Conservation (phyloP, 2,888 invertebrate species). For the Ctenicera cuprea region DNA sequence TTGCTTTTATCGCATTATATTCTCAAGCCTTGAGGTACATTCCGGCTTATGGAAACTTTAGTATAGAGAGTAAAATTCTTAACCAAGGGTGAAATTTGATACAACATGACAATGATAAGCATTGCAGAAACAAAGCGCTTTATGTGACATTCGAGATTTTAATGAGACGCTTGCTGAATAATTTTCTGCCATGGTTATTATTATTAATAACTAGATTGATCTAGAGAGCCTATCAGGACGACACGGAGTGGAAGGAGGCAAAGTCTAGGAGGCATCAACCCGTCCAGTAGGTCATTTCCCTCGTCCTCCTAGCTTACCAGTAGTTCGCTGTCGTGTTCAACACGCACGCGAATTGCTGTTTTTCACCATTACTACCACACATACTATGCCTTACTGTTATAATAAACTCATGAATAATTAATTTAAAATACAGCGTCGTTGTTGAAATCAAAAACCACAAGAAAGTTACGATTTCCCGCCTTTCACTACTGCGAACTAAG, state of each 20-base stretch:
- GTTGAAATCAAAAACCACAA: constrained; percentile 7
- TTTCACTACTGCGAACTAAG: constrained; percentile 44
- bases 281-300: constrained; percentile 60
- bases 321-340: constrained; percentile 24
- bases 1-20: constrained; percentile 35
- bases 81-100: constrained; percentile 42
- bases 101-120: constrained; percentile 11
- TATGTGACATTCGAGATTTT: constrained; percentile 23
- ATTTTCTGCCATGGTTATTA: constrained; percentile 21
- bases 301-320: constrained; percentile 34
- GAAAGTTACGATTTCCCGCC: constrained; percentile 28
- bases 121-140: constrained; percentile 14
- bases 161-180: constrained; percentile 30
- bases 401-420: constrained; percentile 32
- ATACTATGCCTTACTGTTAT: constrained; percentile 31
- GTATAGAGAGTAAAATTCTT: constrained; percentile 19
- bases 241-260: constrained; percentile 24
- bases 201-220: constrained; percentile 52
- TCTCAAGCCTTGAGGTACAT: constrained; percentile 38
- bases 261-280: constrained; percentile 57
- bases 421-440: background rate
- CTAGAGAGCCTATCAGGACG: constrained; percentile 42
- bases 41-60: constrained; percentile 13
- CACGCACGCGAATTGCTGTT: constrained; percentile 48
- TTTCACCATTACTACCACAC: constrained; percentile 19